Conservation (phyloP, 2,113 vertebrate species). For the Catharus bicknelli region DNA sequence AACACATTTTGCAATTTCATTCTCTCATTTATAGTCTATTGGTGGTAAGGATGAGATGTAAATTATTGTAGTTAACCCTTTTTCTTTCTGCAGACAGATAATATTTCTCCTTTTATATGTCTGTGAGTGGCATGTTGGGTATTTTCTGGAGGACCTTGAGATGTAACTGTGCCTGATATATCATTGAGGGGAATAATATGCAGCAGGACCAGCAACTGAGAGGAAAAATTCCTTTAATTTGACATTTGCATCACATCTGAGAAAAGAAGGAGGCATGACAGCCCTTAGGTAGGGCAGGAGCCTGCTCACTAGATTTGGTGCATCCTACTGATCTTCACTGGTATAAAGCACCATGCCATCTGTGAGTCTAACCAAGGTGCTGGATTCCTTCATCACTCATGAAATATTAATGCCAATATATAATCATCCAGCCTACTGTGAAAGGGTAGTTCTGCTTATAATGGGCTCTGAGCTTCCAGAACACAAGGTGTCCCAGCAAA, state of each 20-base stretch:
- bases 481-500: neutral
- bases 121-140: neutral
- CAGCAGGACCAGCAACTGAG: neutral
- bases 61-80: neutral
- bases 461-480: neutral
- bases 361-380: neutral
- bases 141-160: neutral
- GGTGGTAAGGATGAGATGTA: neutral
- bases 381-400: neutral
- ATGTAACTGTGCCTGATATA: neutral
- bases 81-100: neutral
- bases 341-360: accelerated
- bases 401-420: neutral
- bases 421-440: neutral
- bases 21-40: neutral
- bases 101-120: neutral
- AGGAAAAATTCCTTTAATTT: neutral
- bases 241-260: neutral
- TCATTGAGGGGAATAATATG: neutral
- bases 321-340: accelerated
- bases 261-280: neutral
- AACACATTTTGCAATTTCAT: constrained; percentile 19
- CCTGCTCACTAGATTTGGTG: accelerated
- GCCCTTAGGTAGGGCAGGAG: neutral
- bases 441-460: neutral